Evolutionary conservation across 2,797 vertebrate genomes (phyloP).

Genomic region (Sciurus carolinensis): DNA sequence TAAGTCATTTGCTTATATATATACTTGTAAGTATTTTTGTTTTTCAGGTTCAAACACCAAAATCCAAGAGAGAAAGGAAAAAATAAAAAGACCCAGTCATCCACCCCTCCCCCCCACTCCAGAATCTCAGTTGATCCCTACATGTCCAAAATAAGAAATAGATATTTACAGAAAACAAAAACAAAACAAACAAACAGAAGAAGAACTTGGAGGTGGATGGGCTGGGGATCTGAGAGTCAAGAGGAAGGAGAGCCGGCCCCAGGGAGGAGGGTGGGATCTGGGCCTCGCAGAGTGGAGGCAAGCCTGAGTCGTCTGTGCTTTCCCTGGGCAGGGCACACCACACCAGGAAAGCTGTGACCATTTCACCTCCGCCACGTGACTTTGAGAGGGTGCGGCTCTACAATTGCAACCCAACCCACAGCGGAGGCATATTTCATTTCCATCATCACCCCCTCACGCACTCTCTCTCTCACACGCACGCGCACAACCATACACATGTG

Average conservation of each 20-base stretch:
- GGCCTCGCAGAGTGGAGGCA: slow-evolving; percentile 86
- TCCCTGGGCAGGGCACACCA: slow-evolving; percentile 82
- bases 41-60: slow-evolving; percentile 90
- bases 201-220: slow-evolving; percentile 81
- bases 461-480: not conserved
- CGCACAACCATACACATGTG: not conserved
- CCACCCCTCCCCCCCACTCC: slow-evolving; percentile 87
- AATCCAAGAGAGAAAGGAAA: slow-evolving; percentile 89
- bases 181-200: slow-evolving; percentile 81
- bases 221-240: slow-evolving; percentile 78
- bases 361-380: slow-evolving; percentile 51
- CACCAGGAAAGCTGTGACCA: slow-evolving; percentile 74
- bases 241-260: slow-evolving; percentile 70
- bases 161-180: slow-evolving; percentile 91
- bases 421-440: not conserved
- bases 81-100: slow-evolving; percentile 87
- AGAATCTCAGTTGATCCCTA: slow-evolving; percentile 90
- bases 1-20: slow-evolving; percentile 90
- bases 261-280: slow-evolving; percentile 77
- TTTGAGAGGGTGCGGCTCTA: slow-evolving; percentile 80
- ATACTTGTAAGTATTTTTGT: slow-evolving; percentile 86
- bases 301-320: slow-evolving; percentile 85
- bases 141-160: slow-evolving; percentile 90
- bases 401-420: slow-evolving; percentile 70
- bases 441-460: slow-evolving; percentile 34